Conservation (phyloP, 2,888 invertebrate genomes). For the Aspidapion aeneum region DNA sequence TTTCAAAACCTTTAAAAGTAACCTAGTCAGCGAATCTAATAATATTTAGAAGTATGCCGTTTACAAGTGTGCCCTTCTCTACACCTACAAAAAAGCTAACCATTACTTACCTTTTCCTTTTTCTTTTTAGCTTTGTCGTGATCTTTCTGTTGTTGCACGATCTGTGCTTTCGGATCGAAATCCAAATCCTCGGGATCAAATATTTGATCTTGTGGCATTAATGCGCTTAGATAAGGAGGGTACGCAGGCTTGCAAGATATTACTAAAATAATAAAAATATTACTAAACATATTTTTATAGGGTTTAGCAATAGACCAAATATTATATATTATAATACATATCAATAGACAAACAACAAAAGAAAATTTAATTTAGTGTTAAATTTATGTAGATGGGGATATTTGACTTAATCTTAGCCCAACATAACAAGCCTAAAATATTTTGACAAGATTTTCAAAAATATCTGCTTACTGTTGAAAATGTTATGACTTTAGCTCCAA, state of each 20-base stretch:
- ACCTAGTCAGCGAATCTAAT: too few relatives aligned
- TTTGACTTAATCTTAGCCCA: too few relatives aligned
- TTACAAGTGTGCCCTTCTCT: too few relatives aligned
- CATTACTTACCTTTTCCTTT: conserved; percentile 3
- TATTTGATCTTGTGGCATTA: conserved; percentile 91
- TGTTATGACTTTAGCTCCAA: too few relatives aligned
- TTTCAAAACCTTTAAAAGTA: too few relatives aligned
- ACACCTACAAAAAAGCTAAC: too few relatives aligned
- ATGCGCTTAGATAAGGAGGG: conserved; percentile 80
- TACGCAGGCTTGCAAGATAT: conserved; percentile 81
- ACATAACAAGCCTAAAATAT: too few relatives aligned
- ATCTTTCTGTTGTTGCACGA: conserved; percentile 41
- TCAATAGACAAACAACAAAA: background rate
- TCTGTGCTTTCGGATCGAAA: conserved; percentile 60
- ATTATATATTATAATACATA: background rate
- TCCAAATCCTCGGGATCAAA: conserved; percentile 86
- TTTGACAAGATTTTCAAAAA: too few relatives aligned
- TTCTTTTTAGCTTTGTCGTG: conserved; percentile 38
- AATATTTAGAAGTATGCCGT: too few relatives aligned
- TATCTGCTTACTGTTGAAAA: too few relatives aligned
- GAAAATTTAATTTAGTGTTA: too few relatives aligned
- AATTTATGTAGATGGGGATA: too few relatives aligned
- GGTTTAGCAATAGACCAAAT: conserved; percentile 1
- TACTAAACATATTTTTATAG: background rate
- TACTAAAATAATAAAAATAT: conserved; percentile 55